A percentile compares a stretch with the other conserved stretches of the same genome.
Evolutionary conservation across 2,797 vertebrate species (phyloP).

Genomic region (Harpagifer antarcticus): DNA sequence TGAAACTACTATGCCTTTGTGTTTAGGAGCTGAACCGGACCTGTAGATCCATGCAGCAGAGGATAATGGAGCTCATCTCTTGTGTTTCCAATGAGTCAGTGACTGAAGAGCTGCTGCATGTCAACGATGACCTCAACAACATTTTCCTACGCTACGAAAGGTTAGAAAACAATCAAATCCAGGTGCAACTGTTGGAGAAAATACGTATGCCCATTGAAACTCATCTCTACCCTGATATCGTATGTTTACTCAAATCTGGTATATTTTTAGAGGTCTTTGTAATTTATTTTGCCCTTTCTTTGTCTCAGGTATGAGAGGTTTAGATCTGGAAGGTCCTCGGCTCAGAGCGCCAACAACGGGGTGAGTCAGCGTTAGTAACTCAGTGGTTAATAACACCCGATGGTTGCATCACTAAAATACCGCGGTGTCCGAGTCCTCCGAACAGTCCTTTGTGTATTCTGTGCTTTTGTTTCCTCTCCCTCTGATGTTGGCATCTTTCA

Average conservation of each 20-base stretch:
- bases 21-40: conserved; percentile 95
- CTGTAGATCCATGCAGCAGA: conserved; percentile 96
- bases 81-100: conserved; percentile 95
- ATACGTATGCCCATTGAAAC: not conserved
- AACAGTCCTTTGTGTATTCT: conserved; percentile 4
- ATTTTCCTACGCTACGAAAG: conserved; percentile 97
- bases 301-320: conserved; percentile 93
- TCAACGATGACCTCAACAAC: conserved; percentile 98
- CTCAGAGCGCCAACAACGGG: conserved; percentile 93
- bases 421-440: not conserved
- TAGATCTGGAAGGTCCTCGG: conserved; percentile 89
- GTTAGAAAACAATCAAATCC: conserved; percentile 65
- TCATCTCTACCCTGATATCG: not conserved
- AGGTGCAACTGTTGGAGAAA: not conserved
- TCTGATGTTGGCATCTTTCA: conserved; percentile 23
- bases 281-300: not conserved
- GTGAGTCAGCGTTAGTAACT: conserved; percentile 86
- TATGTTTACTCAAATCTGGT: conserved; percentile 27
- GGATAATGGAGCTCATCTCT: conserved; percentile 96
- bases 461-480: conserved; percentile 18
- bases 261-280: not conserved
- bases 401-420: conserved; percentile 18
- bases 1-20: conserved; percentile 25
- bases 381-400: conserved; percentile 3
- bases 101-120: conserved; percentile 95